Evolutionary conservation across 1,140 invertebrate genomes (phyloP), one percentile per base, ranked within the genome.

Genomic region (Papilio aristodemus): DNA sequence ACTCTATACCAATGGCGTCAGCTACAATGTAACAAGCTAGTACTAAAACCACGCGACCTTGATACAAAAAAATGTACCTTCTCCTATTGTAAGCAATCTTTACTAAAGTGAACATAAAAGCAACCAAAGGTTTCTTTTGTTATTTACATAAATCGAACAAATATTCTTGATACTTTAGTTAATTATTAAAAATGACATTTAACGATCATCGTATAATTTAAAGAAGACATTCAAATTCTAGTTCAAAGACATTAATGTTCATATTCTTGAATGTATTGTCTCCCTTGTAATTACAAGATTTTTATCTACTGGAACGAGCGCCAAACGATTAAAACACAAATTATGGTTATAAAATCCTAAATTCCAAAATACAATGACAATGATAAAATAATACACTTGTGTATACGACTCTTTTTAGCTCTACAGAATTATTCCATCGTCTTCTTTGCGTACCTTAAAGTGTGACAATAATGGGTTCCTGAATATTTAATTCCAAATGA

Each of bases 271-370:
- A 50, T 43, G 17, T 43, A 50, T 50, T 22, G 43, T 22, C 17
- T 54, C 22, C 22, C n/a, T 54, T 54, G 36, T 38, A 37, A 62
- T 62, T 62, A 62, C 59, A 39, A 62, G 36, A 62, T 62, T 10
- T 39, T 62, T 62, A 62, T 62, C 59, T 62, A 38, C 9, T 39
- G 36, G 17, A 62, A 62, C 36, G 32, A 19, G 36, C 0, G 59
- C 59, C 59, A 60, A 62, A 17, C 27, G 27, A 32, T 3, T 32
- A 59, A 60, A 19, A 36, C 59, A 38, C 27, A 38, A 1, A 39
- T 13, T 37, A 62, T 22, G 10, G 22, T 37, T 36, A 36, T 19
- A 32, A 14, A 62, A 62, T 14, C n/a, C 19, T 39, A 13, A 22
- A 3, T 9, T 9, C 19, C 22, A 54, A 9, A 54, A 22, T 22